These are phyloP conservation scores for Dicerorhinus sumatrensis DNA, from an alignment of 2,113 vertebrate species.

Conservation along the genomic window DNA sequence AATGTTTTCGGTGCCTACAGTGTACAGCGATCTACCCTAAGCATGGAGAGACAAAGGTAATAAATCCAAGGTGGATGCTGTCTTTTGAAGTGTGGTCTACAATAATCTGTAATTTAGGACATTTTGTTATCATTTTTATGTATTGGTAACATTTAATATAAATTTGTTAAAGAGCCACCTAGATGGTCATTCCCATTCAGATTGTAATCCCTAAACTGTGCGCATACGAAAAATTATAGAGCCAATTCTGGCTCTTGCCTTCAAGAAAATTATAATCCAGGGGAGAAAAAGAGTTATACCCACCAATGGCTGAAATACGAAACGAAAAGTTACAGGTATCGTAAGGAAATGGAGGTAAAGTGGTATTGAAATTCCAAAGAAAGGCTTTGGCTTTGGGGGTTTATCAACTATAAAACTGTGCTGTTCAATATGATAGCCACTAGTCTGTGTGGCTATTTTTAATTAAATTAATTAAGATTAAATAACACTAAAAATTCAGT, in stretches of 20 bases:
- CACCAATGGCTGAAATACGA: background rate
- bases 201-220: background rate
- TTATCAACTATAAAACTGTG: background rate
- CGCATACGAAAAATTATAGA: background rate
- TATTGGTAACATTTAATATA: background rate
- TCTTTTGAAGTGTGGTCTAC: background rate
- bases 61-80: background rate
- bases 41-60: background rate
- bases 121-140: background rate
- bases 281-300: background rate
- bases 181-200: background rate
- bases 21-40: background rate
- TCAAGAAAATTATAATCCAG: background rate
- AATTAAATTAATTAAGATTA: slow-evolving; percentile 3
- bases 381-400: background rate
- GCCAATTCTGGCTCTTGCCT: background rate
- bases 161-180: background rate
- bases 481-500: background rate
- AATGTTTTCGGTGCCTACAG: background rate
- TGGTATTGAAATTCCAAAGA: background rate
- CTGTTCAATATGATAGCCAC: background rate
- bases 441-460: background rate
- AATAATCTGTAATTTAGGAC: background rate
- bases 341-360: background rate
- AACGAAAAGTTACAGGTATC: background rate